Conservation (phyloP, 1,140 invertebrate genomes). For the Calephelis virginiensis region DNA sequence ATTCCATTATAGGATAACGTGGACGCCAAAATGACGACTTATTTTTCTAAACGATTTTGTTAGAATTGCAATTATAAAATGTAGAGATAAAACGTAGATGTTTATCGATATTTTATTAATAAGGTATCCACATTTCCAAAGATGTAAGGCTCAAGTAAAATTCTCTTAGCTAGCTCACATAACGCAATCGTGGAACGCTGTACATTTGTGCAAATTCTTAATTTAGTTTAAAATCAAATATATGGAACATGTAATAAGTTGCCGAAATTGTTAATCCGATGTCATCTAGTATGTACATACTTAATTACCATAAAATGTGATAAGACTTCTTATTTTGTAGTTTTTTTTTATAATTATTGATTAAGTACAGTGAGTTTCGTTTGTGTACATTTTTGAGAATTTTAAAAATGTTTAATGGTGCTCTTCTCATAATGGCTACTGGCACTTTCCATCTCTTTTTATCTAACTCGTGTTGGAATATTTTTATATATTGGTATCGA, state of each 20-base stretch:
- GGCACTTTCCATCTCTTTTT: constrained; percentile 40
- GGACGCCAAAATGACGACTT: constrained; percentile 76
- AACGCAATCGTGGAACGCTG: constrained; percentile 46
- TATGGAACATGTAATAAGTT: constrained; percentile 25
- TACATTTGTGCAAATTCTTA: constrained; percentile 43
- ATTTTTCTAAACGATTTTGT: constrained; percentile 77
- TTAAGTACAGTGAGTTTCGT: constrained; percentile 45
- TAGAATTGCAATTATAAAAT: constrained; percentile 68
- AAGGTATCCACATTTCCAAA: constrained; percentile 74
- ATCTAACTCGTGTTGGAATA: constrained; percentile 27
- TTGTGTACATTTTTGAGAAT: constrained; percentile 46
- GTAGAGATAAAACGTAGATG: constrained; percentile 67
- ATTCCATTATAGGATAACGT: constrained; percentile 73
- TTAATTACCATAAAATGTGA: constrained; percentile 68
- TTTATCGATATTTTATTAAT: constrained; percentile 66
- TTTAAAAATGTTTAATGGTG: constrained; percentile 51
- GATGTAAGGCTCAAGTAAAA: constrained; percentile 73
- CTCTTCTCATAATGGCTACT: constrained; percentile 24
- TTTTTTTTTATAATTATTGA: constrained; percentile 46
- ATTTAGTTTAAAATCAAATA: constrained; percentile 20
- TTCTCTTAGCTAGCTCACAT: constrained; percentile 61
- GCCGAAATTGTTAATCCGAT: constrained; percentile 32
- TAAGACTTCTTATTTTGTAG: constrained; percentile 60
- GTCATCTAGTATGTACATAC: constrained; percentile 54
- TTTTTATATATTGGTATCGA: constrained; percentile 20